Conservation (phyloP, 2,797 vertebrate species). For the Alca torda region DNA sequence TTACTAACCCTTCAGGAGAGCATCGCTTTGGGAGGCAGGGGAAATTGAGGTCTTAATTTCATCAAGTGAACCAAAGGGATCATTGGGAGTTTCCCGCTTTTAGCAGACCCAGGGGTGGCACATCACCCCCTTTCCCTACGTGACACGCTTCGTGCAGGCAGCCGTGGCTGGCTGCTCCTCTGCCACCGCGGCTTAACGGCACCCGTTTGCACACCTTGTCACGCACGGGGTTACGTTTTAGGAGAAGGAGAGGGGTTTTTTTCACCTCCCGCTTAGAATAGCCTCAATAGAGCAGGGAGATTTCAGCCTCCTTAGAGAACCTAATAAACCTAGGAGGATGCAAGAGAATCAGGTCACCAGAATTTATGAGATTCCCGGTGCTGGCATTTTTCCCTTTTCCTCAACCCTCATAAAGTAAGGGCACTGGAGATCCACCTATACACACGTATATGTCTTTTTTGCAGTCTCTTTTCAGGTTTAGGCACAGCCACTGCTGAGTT, state of each 20-base stretch:
- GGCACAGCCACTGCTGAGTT: not conserved
- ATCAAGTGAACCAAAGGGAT: not conserved
- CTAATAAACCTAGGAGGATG: not conserved
- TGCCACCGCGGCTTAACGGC: not conserved
- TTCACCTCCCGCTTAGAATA: not conserved
- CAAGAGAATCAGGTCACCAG: not conserved
- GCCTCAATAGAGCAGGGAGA: not conserved
- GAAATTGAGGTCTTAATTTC: not conserved
- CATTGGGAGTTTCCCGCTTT: not conserved
- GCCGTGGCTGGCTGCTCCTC: not conserved
- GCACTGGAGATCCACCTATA: not conserved
- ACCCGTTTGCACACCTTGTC: not conserved
- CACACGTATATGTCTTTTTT: rapidly evolving
- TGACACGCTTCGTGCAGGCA: not conserved
- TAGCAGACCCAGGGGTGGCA: not conserved
- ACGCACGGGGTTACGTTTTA: not conserved
- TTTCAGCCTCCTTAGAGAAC: not conserved
- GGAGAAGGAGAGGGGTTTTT: not conserved
- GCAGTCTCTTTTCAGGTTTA: not conserved
- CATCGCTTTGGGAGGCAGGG: not conserved
- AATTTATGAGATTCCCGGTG: not conserved
- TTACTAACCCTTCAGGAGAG: not conserved
- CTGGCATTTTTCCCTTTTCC: not conserved
- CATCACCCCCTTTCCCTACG: not conserved
- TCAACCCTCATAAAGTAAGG: not conserved